Percentiles rank a stretch among this genome's conserved stretches.
Conservation (phyloP, 2,797 vertebrate genomes). For the Tauraco hartlaubi region DNA sequence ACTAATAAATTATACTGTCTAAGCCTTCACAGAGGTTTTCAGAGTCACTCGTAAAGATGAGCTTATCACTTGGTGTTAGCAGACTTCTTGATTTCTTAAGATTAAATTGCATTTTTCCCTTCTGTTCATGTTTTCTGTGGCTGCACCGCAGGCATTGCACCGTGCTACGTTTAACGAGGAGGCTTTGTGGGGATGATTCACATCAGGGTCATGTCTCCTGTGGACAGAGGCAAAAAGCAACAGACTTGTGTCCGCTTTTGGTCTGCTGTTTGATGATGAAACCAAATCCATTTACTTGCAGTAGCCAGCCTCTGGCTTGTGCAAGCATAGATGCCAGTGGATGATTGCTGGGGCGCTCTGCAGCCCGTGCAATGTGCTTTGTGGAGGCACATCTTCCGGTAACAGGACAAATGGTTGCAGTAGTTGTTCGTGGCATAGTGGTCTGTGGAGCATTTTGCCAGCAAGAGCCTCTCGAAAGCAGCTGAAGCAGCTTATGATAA, state of each 20-base stretch:
- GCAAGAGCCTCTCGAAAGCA: background rate
- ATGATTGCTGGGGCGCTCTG: background rate
- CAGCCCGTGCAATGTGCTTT: background rate
- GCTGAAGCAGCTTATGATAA: background rate
- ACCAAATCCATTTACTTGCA: background rate
- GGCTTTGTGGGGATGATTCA: fast-evolving
- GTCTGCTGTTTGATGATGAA: background rate
- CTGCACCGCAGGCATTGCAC: fast-evolving
- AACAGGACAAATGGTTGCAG: background rate
- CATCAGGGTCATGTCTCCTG: fast-evolving
- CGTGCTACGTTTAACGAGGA: fast-evolving
- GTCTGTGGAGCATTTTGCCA: background rate
- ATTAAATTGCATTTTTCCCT: background rate
- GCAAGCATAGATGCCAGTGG: background rate
- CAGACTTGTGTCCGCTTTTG: background rate
- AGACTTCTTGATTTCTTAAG: background rate
- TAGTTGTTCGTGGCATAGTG: fast-evolving
- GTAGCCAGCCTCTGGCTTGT: background rate
- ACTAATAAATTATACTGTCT: background rate
- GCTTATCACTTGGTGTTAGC: background rate
- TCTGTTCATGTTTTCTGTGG: background rate
- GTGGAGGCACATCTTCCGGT: background rate
- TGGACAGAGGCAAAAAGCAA: background rate
- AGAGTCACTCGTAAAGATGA: background rate
- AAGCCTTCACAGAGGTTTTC: background rate